phyloP scores from a whole-genome alignment of 2,797 vertebrate genomes.

The Onychomys torridus region DNA sequence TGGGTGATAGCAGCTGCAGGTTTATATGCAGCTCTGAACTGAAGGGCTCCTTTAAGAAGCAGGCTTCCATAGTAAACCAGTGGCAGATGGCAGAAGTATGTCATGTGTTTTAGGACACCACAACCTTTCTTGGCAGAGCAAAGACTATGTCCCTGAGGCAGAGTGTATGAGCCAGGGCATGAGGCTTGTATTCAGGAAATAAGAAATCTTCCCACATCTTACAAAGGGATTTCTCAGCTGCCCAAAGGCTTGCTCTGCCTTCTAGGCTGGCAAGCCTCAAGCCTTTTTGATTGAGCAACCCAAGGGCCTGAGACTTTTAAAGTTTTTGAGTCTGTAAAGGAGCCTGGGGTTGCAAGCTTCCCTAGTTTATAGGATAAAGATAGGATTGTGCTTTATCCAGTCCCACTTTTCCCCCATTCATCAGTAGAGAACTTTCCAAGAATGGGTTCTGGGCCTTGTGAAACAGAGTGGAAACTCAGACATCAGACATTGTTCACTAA shows the following conservation, averaged over 20 bases:
- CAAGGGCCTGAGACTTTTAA: not conserved
- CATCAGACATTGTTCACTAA: not conserved
- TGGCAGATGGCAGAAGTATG: not conserved
- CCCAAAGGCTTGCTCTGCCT: not conserved
- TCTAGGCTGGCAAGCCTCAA: not conserved
- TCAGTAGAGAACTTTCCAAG: not conserved
- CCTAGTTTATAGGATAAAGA: not conserved
- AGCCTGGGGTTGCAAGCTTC: not conserved
- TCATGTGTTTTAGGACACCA: not conserved
- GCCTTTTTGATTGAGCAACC: not conserved
- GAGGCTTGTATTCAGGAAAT: not conserved
- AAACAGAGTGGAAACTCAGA: not conserved
- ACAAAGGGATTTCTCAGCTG: not conserved
- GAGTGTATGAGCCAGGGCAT: not conserved
- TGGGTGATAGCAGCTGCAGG: not conserved
- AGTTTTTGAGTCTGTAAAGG: not conserved
- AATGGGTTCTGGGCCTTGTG: not conserved
- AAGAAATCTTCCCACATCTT: not conserved
- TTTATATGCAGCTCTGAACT: not conserved
- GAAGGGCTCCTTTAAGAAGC: not conserved
- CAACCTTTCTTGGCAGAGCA: not conserved
- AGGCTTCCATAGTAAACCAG: not conserved
- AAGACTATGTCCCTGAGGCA: not conserved
- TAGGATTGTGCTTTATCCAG: not conserved
- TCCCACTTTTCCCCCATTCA: not conserved